These are phyloP conservation scores for Corydoras sp. DNA, from an alignment of 2,113 vertebrate species.

Conservation along the genomic window DNA sequence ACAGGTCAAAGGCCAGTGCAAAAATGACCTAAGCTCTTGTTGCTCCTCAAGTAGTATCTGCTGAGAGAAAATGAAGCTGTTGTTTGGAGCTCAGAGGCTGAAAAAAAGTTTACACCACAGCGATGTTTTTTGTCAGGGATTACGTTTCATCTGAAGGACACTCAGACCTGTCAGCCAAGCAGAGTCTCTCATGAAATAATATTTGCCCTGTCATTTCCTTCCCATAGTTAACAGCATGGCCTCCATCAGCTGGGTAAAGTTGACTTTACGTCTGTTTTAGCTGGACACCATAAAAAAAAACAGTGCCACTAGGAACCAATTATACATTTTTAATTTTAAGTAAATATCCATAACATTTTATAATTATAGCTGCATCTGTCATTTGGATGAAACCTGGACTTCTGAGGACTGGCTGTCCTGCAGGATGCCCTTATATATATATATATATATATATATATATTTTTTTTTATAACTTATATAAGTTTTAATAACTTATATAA, in stretches of 20 bases:
- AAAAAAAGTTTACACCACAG: conserved; percentile 44
- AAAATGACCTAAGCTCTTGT: conserved; percentile 55
- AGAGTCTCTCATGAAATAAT: conserved; percentile 29
- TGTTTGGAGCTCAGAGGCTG: conserved; percentile 40
- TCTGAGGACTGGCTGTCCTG: no score
- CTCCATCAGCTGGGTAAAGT: conserved; percentile 29
- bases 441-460: no score
- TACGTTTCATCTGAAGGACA: conserved; percentile 43
- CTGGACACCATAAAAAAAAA: not conserved
- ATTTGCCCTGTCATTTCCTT: conserved; percentile 32
- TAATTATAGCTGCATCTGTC: no score
- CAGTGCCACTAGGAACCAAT: no score
- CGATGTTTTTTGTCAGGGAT: conserved; percentile 39
- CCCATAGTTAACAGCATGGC: conserved; percentile 18
- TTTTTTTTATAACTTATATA: no score
- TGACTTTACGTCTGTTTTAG: conserved; percentile 8
- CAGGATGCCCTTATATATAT: no score
- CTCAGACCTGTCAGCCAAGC: conserved; percentile 3
- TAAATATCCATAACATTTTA: no score
- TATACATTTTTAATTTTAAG: no score
- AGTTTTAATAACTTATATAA: no score
- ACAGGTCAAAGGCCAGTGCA: conserved; percentile 54
- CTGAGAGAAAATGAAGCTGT: conserved; percentile 53
- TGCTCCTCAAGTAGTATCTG: conserved; percentile 55
- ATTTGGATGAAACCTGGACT: no score